Evolutionary conservation across 2,113 vertebrate species (phyloP).

Genomic region (Todiramphus chloris): DNA sequence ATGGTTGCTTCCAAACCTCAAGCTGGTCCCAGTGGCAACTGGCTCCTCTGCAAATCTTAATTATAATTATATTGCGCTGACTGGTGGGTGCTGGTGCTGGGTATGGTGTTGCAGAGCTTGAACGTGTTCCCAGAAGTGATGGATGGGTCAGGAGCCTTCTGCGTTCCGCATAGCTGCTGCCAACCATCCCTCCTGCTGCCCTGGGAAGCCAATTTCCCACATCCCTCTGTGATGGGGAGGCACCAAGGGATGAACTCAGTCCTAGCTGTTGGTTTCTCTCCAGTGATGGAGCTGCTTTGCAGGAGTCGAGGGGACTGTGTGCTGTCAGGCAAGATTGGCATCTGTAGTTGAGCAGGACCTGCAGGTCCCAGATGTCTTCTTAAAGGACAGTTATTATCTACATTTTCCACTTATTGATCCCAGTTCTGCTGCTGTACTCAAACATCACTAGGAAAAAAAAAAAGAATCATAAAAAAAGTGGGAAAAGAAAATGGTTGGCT

Average conservation of each 20-base stretch:
- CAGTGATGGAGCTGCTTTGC: accelerated
- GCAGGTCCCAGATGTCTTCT: not conserved
- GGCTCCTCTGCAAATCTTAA: not conserved
- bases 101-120: not conserved
- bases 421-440: not conserved
- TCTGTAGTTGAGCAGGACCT: not conserved
- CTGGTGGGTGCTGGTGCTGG: not conserved
- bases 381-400: not conserved
- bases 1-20: not conserved
- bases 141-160: not conserved
- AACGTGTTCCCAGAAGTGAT: accelerated
- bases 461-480: not conserved
- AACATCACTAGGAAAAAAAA: not conserved
- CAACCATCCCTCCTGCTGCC: not conserved
- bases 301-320: not conserved
- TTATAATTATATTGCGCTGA: accelerated
- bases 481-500: not conserved
- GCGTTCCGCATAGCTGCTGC: accelerated
- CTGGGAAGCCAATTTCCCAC: accelerated
- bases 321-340: not conserved
- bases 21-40: not conserved
- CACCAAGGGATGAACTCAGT: not conserved
- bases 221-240: not conserved
- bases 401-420: not conserved
- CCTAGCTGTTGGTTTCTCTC: not conserved